These are phyloP conservation scores for Punctoribates punctum DNA, from an alignment of 2,888 invertebrate species.

Conservation along the genomic window DNA sequence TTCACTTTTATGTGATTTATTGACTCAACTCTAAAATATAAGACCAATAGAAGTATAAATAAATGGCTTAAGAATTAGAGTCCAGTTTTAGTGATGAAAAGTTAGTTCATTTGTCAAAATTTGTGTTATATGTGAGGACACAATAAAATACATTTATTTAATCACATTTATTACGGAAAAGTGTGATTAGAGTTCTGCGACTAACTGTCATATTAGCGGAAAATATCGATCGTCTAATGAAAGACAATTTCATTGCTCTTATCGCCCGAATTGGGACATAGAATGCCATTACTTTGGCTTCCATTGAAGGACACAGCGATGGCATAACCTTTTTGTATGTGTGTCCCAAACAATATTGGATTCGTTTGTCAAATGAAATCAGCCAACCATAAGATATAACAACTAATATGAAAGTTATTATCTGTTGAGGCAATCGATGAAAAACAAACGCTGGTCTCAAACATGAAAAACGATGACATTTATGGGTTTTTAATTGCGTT, in stretches of 20 bases:
- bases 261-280: slow-evolving; percentile 10
- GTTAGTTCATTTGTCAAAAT: background rate
- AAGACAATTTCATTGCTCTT: slow-evolving; percentile 4
- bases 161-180: slow-evolving; percentile 25
- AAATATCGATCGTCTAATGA: slow-evolving; percentile 13
- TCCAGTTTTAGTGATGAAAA: slow-evolving; percentile 1
- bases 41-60: slow-evolving; percentile 11
- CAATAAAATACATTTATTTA: slow-evolving; percentile 28
- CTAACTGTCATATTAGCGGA: slow-evolving; percentile 4
- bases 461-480: slow-evolving; percentile 28
- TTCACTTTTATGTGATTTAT: slow-evolving; percentile 3
- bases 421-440: background rate
- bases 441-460: background rate
- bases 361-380: slow-evolving; percentile 32
- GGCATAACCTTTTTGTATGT: slow-evolving; percentile 2
- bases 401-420: slow-evolving; percentile 34
- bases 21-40: background rate
- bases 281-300: background rate
- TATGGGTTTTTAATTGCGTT: slow-evolving; percentile 30
- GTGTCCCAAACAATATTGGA: slow-evolving; percentile 21
- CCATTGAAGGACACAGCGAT: background rate
- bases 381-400: slow-evolving; percentile 10
- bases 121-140: background rate
- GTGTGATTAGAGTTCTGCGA: background rate
- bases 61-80: background rate